Evolutionary conservation across 2,888 invertebrate species (phyloP).

Genomic region (Tinea semifulvella): DNA sequence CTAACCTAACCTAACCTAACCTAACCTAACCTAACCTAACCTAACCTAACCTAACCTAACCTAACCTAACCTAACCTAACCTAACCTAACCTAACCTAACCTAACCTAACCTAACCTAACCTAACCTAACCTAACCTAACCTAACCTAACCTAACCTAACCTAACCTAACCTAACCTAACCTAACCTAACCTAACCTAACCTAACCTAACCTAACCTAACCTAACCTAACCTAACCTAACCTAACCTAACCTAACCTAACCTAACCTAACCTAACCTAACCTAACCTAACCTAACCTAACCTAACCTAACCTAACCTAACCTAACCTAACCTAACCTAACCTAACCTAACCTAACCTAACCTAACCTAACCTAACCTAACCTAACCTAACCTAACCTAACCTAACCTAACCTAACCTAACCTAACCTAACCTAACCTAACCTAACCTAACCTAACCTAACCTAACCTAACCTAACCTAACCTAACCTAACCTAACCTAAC

Average conservation of each 20-base stretch:
- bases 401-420: constrained; percentile 10
- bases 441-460: constrained; percentile 10
- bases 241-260: constrained; percentile 4
- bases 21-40: constrained; percentile 12
- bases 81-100: constrained; percentile 12
- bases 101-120: constrained; percentile 10
- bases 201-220: constrained; percentile 8
- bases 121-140: constrained; percentile 12
- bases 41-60: constrained; percentile 12
- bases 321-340: constrained; percentile 10
- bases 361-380: constrained; percentile 7
- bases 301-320: constrained; percentile 11
- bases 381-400: constrained; percentile 10
- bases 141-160: constrained; percentile 12
- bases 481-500: constrained; percentile 10
- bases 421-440: constrained; percentile 10
- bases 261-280: not conserved
- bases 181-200: constrained; percentile 10
- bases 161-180: constrained; percentile 10
- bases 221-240: constrained; percentile 1
- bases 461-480: constrained; percentile 10
- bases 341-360: constrained; percentile 8
- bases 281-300: constrained; percentile 8
- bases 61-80: constrained; percentile 12
- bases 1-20: constrained; percentile 7